phyloP scores from a whole-genome alignment of 2,797 vertebrate genomes.

The Danio choprae region DNA sequence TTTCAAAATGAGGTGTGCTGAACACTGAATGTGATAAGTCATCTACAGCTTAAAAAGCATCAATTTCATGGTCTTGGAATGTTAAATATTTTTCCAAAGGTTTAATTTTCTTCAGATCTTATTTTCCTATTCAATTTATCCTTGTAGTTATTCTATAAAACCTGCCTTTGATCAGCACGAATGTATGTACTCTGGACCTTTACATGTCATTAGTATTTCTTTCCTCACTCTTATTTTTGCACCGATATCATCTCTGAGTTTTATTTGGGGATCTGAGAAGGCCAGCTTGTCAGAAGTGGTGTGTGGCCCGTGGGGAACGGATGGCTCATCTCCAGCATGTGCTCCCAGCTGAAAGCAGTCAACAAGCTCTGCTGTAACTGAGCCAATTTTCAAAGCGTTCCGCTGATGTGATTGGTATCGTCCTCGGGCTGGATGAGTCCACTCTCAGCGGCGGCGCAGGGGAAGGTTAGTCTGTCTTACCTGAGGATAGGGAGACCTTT shows the following conservation, averaged over 20 bases:
- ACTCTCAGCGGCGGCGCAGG: conserved; percentile 23
- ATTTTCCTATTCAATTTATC: too few species aligned
- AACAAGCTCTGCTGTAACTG: conserved; percentile 60
- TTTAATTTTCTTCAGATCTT: too few species aligned
- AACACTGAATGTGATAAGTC: too few species aligned
- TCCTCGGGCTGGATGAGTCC: conserved; percentile 55
- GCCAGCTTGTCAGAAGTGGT: conserved; percentile 34
- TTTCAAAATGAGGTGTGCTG: too few species aligned
- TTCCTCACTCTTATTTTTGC: background rate
- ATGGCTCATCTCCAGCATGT: conserved; percentile 59
- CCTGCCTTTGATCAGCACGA: too few species aligned
- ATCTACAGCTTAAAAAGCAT: too few species aligned
- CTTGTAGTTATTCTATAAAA: too few species aligned
- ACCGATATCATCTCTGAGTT: conserved; percentile 36
- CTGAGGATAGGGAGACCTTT: conserved; percentile 79
- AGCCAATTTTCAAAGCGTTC: conserved; percentile 60
- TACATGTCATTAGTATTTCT: background rate
- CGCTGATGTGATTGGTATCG: conserved; percentile 60
- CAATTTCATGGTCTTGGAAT: too few species aligned
- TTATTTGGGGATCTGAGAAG: conserved; percentile 36
- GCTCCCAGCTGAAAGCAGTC: conserved; percentile 63
- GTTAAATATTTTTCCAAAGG: too few species aligned
- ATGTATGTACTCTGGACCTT: background rate
- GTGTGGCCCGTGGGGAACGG: conserved; percentile 23
- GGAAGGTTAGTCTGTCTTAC: conserved; percentile 65